phyloP scores from a whole-genome alignment of 2,888 invertebrate genomes.

The Pasiphila rectangulata region DNA sequence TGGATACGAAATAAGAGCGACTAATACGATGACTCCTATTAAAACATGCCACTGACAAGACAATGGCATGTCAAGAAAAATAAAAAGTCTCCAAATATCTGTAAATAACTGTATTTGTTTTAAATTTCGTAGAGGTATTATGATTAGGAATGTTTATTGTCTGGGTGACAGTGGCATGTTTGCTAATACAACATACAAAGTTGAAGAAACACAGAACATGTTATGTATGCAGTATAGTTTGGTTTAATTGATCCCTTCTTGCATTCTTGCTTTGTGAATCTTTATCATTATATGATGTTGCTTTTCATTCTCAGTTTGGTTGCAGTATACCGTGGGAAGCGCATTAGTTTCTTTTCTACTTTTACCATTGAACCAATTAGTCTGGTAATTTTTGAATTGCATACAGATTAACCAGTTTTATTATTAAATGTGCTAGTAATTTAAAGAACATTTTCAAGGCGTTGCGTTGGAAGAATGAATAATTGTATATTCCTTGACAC shows the following conservation, averaged over 20 bases:
- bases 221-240: neutral
- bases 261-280: constrained; percentile 16
- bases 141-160: no score
- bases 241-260: neutral
- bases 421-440: no score
- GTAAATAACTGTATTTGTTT: no score
- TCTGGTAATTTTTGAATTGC: neutral
- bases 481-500: neutral
- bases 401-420: neutral
- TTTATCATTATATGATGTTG: constrained; percentile 22
- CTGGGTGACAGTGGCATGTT: no score
- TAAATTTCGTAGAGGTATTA: no score
- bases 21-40: neutral
- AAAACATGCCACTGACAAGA: no score
- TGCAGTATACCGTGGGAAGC: constrained; percentile 63
- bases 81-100: no score
- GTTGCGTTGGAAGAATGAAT: no score
- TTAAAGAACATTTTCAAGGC: neutral
- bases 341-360: constrained; percentile 53
- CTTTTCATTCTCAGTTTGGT: constrained; percentile 42
- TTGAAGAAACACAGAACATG: neutral
- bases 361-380: constrained; percentile 46
- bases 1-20: no score
- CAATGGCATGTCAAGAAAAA: no score
- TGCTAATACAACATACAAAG: neutral